Base-by-base conservation (phyloP, 2,113 vertebrate genomes). In the Dunckerocampus dactyliophorus region DNA sequence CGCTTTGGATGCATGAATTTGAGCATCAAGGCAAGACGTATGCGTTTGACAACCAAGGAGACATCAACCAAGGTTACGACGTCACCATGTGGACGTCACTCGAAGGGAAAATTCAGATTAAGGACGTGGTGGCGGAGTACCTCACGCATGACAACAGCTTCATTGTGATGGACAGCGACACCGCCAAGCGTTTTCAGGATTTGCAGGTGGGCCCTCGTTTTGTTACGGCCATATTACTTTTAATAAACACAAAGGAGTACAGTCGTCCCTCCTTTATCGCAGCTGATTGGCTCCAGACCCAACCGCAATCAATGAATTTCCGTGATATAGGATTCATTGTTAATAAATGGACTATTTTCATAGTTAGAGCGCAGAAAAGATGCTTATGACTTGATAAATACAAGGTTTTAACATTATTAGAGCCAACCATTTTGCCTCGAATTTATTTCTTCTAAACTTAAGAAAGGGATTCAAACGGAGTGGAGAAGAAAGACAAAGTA, bases 31-130 rank as follows among this genome's bases (percentile, higher is more conserved):
- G 47, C 0, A 78, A 82, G 39, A 84, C 58, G 42, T 89, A 93
- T 63, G 87, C 62, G 24, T 95, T 97, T 75, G 88, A 95, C 74
- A 49, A 71, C 6, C 82, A 65, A 0, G 94, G 94, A 52, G 92
- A 94, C 70, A 78, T 94, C 61, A 93, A 89, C 47, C 85, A 84
- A 60, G 92, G 89, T 47, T 96, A 96, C 0, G 86, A 95, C 20
- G 70, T 95, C 21, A 77, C 82, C 0, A 62, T 93, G 62, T 96
- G 94, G 95, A 90, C 89, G 57, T 85, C 89, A 52, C 52, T 79
- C 1, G 47, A 76, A 0, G 86, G 82, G 28, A 82, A 42, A 3
- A 59, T 91, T 67, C 19, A 84, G 13, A 65, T 92, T 20, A 67
- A 62, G 6, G 45, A 82, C n/a, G 76, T 84, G 1, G 78, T 95